phyloP scores from a whole-genome alignment of 2,113 vertebrate species.

The Anas platyrhynchos region DNA sequence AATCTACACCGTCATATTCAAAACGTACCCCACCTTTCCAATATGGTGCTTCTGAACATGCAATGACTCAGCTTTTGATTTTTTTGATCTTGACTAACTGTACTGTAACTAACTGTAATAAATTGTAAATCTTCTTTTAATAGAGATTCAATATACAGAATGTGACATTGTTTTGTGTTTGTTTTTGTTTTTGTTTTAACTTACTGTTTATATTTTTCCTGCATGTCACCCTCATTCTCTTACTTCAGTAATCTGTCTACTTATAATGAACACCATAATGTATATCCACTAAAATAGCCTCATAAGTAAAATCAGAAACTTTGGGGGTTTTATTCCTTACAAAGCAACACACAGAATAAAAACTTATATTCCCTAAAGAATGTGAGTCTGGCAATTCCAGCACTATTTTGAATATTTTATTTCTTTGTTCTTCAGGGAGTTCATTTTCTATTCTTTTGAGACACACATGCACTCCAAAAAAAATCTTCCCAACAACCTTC shows the following conservation, averaged over 20 bases:
- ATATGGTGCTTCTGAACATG: not conserved
- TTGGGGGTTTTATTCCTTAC: not conserved
- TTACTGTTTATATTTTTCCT: not conserved
- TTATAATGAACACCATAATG: not conserved
- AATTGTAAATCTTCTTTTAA: no score
- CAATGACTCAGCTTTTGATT: not conserved
- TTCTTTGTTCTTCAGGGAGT: not conserved
- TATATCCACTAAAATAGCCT: not conserved
- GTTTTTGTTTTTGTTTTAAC: not conserved
- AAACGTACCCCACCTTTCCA: not conserved
- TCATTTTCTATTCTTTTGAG: conserved; percentile 24
- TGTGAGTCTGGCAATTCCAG: not conserved
- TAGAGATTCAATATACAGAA: not conserved
- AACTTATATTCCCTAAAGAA: not conserved
- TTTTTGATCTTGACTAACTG: not conserved
- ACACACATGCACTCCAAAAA: not conserved
- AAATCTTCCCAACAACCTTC: not conserved
- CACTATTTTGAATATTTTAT: not conserved
- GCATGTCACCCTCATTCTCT: not conserved
- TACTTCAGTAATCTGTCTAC: not conserved
- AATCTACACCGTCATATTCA: not conserved
- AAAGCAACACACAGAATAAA: not conserved
- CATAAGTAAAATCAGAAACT: not conserved
- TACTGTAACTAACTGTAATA: not conserved
- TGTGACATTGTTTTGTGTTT: not conserved